A percentile compares a stretch with the other conserved stretches of the same genome.
These are phyloP conservation scores for Morone saxatilis DNA, from an alignment of 2,113 vertebrate genomes.

Conservation along the genomic window DNA sequence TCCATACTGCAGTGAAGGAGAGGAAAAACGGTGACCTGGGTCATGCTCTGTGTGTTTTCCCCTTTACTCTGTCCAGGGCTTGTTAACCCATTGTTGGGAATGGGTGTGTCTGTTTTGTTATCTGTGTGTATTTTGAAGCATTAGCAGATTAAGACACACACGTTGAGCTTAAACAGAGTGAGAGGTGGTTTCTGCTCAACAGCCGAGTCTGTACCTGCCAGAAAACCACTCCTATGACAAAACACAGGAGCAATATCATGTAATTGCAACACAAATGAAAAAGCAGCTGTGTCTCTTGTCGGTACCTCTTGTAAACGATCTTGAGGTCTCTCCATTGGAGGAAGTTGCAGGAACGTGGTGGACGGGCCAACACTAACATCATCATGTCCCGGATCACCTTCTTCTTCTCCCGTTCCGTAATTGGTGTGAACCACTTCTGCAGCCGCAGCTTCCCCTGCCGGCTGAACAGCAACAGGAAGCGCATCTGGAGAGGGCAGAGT, in stretches of 20 bases:
- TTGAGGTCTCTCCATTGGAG: conserved; percentile 95
- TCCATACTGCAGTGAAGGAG: neutral
- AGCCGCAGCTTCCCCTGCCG: conserved; percentile 95
- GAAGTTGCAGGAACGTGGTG: conserved; percentile 90
- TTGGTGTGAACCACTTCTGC: conserved; percentile 92
- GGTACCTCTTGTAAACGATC: conserved; percentile 94
- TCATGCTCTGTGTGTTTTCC: conserved; percentile 9
- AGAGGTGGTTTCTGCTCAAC: neutral
- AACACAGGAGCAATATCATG: neutral
- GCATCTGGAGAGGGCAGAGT: conserved; percentile 82
- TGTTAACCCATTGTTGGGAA: neutral
- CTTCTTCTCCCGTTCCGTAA: conserved; percentile 91
- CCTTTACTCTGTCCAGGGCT: neutral
- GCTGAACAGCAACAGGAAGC: conserved; percentile 94
- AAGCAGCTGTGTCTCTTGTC: neutral
- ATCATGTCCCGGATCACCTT: conserved; percentile 92
- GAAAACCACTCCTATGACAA: neutral
- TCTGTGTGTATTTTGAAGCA: conserved; percentile 11
- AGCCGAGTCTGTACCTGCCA: neutral
- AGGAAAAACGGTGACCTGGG: neutral
- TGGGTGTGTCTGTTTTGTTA: neutral
- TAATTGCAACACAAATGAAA: neutral
- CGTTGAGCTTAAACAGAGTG: conserved; percentile 12
- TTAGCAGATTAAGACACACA: neutral
- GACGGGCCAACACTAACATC: conserved; percentile 87